A percentile compares a stretch with the other conserved stretches of the same genome.
Conservation (phyloP, 1,140 invertebrate genomes). For the Littorina saxatilis region DNA sequence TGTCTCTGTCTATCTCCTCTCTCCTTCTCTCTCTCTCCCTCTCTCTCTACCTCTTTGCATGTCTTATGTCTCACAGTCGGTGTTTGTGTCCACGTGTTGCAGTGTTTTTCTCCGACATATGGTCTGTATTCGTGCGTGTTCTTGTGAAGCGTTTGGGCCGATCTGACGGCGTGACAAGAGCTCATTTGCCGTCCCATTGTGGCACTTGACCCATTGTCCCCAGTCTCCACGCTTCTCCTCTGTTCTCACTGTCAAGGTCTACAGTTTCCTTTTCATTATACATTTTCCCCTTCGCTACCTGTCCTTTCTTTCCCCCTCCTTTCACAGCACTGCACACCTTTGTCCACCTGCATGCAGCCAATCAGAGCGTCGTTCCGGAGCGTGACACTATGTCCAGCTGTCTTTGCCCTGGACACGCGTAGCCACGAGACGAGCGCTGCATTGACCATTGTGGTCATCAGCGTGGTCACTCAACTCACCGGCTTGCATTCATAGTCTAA, state of each 20-base stretch:
- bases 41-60: neutral
- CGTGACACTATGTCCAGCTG: conserved; percentile 4
- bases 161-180: too few species aligned
- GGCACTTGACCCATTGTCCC: too few species aligned
- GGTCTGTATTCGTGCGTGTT: too few species aligned
- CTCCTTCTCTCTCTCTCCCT: neutral
- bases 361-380: neutral
- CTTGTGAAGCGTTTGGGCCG: too few species aligned
- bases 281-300: neutral
- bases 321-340: neutral
- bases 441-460: too few species aligned
- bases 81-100: neutral
- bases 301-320: neutral
- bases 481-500: too few species aligned
- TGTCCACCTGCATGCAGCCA: neutral
- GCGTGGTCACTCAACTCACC: too few species aligned
- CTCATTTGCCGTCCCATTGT: too few species aligned
- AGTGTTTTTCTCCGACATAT: too few species aligned
- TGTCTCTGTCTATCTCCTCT: neutral
- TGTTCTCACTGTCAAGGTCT: too few species aligned
- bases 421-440: neutral
- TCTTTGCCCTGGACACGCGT: neutral
- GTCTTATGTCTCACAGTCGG: neutral
- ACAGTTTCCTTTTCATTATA: neutral
- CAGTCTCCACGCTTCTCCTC: too few species aligned